Conservation (phyloP, 2,113 vertebrate species). For the Clarias magur region DNA sequence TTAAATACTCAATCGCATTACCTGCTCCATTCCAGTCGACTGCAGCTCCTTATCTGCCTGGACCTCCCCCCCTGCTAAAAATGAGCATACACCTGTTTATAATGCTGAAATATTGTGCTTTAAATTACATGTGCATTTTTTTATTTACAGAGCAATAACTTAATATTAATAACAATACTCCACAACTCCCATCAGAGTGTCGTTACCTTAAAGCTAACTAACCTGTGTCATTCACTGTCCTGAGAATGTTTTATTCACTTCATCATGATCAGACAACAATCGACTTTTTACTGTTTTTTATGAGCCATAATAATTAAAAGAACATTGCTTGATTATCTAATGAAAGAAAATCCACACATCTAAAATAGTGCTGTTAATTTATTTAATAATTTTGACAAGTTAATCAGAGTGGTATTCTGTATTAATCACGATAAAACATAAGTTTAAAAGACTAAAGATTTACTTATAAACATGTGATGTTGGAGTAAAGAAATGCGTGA, state of each 20-base stretch:
- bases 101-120: background rate
- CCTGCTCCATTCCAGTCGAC: slow-evolving; percentile 38
- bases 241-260: background rate
- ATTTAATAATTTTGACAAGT: too few relatives aligned
- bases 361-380: too few relatives aligned
- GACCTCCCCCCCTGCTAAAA: background rate
- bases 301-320: background rate
- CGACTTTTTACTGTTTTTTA: background rate
- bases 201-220: background rate
- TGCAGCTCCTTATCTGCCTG: slow-evolving; percentile 12
- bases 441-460: too few relatives aligned
- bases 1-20: slow-evolving; percentile 59
- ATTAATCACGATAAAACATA: too few relatives aligned
- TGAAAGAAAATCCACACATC: background rate
- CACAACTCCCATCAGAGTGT: background rate
- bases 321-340: background rate
- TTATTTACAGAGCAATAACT: background rate
- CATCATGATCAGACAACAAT: background rate
- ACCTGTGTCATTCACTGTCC: background rate
- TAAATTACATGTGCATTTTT: background rate
- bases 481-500: too few relatives aligned
- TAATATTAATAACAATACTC: background rate
- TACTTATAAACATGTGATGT: too few relatives aligned
- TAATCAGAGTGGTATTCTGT: too few relatives aligned
- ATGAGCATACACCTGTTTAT: background rate